Base-by-base conservation (phyloP, 2,113 vertebrate genomes). In the Morone chrysops region DNA sequence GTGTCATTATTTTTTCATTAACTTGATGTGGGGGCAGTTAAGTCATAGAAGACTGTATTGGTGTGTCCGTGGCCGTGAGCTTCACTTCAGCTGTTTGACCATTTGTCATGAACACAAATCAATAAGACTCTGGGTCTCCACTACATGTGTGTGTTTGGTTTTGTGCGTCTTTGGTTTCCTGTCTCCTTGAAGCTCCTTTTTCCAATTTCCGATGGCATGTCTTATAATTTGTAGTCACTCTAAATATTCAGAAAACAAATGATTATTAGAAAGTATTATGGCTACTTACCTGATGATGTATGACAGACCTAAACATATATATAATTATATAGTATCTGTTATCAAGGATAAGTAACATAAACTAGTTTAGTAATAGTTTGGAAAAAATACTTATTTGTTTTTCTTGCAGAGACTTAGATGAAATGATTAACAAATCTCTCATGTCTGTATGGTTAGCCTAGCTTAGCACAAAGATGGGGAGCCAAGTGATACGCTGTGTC, bases 71-170 rank as follows among this genome's bases (percentile, higher is more conserved):
- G 38, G 13, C n/a, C 8, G 41, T 1, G 53, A 81, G 36, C n/a
- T 48, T 43, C 57, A 40, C 8, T 22, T 60, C 20, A 36, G 17
- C 67, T 12, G 60, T 66, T 65, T 67, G 25, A 45, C 36, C 62
- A 81, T 93, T 91, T 76, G 61, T 90, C 80, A 82, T 54, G 17
- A 72, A 53, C 18, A 80, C 77, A 80, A 69, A 92, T 91, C 86
- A 70, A 92, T 92, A 85, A 10, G 74, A 82, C 36, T 67, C 36
- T 78, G 61, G 71, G 57, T 81, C 57, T 84, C 67, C 71, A 22
- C 31, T 25, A 41, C 41, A 20, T 81, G n/a, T 36, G 82, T 84
- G 69, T 73, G 56, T 50, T 31, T 57, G 57, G n/a, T 22, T 67
- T 14, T 45, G 17, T 43, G 6, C 62, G 38, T 76, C n/a, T 61